These are phyloP conservation scores for Chrysogorgia sp. DNA, from an alignment of 92 coral and sea anemone species.

Conservation along the genomic window DNA sequence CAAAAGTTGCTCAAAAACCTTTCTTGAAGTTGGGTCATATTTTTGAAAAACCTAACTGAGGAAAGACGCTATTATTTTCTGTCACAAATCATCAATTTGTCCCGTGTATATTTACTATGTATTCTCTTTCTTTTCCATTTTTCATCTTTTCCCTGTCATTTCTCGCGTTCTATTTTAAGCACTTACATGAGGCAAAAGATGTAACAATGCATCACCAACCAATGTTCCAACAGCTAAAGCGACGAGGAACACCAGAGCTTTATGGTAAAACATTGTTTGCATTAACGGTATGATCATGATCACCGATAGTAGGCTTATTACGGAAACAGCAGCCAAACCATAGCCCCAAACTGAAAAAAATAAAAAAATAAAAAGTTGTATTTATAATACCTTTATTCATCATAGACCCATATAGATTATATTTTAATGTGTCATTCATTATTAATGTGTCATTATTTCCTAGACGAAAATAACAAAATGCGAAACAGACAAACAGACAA, in stretches of 20 bases:
- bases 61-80: too few relatives aligned
- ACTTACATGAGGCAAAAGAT: constrained; percentile 31
- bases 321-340: constrained; percentile 20
- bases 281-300: constrained; percentile 24
- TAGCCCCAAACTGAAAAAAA: constrained; percentile 29
- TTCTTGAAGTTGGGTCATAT: too few relatives aligned
- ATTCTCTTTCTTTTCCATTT: too few relatives aligned
- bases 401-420: background rate
- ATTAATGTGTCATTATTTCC: too few relatives aligned
- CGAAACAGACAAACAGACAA: too few relatives aligned
- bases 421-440: too few relatives aligned
- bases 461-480: too few relatives aligned
- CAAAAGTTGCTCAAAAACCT: too few relatives aligned
- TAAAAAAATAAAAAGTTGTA: background rate
- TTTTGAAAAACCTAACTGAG: too few relatives aligned
- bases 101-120: too few relatives aligned
- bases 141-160: too few relatives aligned
- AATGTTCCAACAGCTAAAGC: constrained; percentile 45
- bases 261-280: constrained; percentile 24
- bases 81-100: too few relatives aligned
- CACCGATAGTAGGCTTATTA: constrained; percentile 10
- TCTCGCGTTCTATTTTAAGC: background rate
- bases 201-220: constrained; percentile 25
- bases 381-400: background rate
- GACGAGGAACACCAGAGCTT: constrained; percentile 29